A percentile compares a stretch with the other conserved stretches of the same genome.
Conservation (phyloP, 2,888 invertebrate genomes). For the Liodrosophila aerea region DNA sequence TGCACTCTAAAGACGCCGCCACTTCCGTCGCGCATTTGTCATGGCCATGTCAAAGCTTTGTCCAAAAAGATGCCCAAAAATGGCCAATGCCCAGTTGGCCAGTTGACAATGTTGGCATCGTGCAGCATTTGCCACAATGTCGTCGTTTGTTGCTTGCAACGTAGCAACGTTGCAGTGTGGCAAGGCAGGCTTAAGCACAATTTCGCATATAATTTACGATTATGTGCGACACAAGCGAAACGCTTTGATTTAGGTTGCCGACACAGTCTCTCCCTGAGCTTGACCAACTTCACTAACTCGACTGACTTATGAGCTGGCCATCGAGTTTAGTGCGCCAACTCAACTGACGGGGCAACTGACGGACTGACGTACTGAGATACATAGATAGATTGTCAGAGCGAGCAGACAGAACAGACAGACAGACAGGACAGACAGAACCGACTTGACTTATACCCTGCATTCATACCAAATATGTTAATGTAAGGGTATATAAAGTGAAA, state of each 20-base stretch:
- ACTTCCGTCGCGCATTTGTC: constrained; percentile 73
- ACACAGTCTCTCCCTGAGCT: constrained; percentile 17
- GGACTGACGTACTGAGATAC: constrained; percentile 11
- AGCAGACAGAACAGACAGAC: no score
- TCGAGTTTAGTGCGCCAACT: constrained; percentile 11
- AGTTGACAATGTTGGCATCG: constrained; percentile 27
- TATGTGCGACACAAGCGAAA: constrained; percentile 42
- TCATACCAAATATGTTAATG: no score
- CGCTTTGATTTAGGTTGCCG: constrained; percentile 71
- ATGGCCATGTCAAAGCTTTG: constrained; percentile 52
- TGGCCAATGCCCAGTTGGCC: constrained; percentile 22
- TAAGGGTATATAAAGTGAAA: no score
- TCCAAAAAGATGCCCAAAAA: constrained; percentile 49
- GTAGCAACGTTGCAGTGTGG: constrained; percentile 3
- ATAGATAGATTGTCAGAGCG: not conserved
- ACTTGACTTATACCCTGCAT: no score
- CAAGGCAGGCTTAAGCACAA: constrained; percentile 30
- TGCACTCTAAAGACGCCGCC: constrained; percentile 47
- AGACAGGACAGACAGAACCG: no score
- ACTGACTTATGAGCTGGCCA: constrained; percentile 48
- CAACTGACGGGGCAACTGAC: constrained; percentile 1
- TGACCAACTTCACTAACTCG: constrained; percentile 28
- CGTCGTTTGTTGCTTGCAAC: constrained; percentile 1
- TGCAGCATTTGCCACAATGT: not conserved
- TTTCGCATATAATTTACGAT: constrained; percentile 70